Evolutionary conservation across 1,140 invertebrate genomes (phyloP).

Genomic region (Cepaea nemoralis): DNA sequence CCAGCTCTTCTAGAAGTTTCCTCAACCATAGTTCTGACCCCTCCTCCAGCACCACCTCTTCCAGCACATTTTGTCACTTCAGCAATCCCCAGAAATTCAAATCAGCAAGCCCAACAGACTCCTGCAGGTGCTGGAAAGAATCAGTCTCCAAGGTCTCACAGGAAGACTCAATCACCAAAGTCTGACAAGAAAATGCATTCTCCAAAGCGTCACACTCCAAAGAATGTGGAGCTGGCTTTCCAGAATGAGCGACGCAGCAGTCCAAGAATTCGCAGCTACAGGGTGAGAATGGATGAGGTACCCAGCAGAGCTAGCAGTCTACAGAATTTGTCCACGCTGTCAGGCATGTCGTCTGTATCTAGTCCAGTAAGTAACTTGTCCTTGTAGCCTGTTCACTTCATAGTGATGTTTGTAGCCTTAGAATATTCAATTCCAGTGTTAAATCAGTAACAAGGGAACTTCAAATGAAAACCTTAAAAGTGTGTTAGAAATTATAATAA

Average conservation of each 20-base stretch:
- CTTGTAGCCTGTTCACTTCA: too few relatives aligned
- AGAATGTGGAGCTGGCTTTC: too few relatives aligned
- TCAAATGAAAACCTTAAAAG: too few relatives aligned
- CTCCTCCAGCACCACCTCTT: constrained; percentile 20
- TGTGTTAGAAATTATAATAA: too few relatives aligned
- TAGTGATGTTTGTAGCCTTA: too few relatives aligned
- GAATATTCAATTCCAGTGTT: too few relatives aligned
- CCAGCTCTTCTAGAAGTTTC: background rate
- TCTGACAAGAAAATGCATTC: too few relatives aligned
- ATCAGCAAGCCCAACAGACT: background rate
- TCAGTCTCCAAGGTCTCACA: background rate
- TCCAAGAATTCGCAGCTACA: background rate
- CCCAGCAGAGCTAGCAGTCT: background rate
- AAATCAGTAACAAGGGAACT: too few relatives aligned
- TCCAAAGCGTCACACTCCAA: background rate
- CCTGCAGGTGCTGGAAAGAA: background rate
- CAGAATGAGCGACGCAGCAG: background rate
- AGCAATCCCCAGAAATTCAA: background rate
- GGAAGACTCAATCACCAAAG: too few relatives aligned
- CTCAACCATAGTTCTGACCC: background rate
- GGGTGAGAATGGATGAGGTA: background rate
- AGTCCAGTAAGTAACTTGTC: constrained; percentile 2
- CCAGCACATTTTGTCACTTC: background rate
- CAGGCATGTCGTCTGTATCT: background rate
- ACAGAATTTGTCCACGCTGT: background rate